Base-by-base conservation (phyloP, 1,140 invertebrate genomes). In the Sipha flava region DNA sequence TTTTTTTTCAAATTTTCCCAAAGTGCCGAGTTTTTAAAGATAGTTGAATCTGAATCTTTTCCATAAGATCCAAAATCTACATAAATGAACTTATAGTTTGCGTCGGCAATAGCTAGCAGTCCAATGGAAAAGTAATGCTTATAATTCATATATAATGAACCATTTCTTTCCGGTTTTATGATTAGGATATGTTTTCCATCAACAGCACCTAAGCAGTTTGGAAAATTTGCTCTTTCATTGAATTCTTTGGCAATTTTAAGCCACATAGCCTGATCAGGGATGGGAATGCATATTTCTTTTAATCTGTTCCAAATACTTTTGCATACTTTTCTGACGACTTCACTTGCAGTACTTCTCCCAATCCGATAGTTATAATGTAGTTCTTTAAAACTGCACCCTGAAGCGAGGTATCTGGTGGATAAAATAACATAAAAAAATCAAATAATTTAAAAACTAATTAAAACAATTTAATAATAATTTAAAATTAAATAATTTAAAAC, bases 251-350 rank as follows among this genome's bases (percentile, higher is more conserved):
- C 37, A 66, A 80, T 66, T 66, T 47, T 21, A n/a, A 29, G 7
- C 80, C 77, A 83, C 16, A 34, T 81, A 70, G 79, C 52, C 68
- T 21, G 70, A 47, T 47, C 79, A 29, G 81, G 80, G 66, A 43
- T 49, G n/a, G 75, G 43, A 29, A 83, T 79, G 64, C 45, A 81
- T 64, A 82, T 52, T 40, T 23, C 43, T 75, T 73, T 75, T 34
- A 84, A 54, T 43, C 40, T 29, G 37, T 52, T 26, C 81, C 82
- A 83, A 54, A 83, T 81, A 18, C n/a, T 49, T 26, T 64, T 29
- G 66, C 81, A 83, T 2, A 82, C 81, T 81, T 70, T n/a, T 81
- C 79, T 31, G 2, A 84, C 80, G 57, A 82, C 81, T 14, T 81
- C 43, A 57, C 81, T 81, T n/a, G 82, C 82, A 40, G 82, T 83